phyloP scores from a whole-genome alignment of 2,113 vertebrate genomes.

The Calidris pugnax region DNA sequence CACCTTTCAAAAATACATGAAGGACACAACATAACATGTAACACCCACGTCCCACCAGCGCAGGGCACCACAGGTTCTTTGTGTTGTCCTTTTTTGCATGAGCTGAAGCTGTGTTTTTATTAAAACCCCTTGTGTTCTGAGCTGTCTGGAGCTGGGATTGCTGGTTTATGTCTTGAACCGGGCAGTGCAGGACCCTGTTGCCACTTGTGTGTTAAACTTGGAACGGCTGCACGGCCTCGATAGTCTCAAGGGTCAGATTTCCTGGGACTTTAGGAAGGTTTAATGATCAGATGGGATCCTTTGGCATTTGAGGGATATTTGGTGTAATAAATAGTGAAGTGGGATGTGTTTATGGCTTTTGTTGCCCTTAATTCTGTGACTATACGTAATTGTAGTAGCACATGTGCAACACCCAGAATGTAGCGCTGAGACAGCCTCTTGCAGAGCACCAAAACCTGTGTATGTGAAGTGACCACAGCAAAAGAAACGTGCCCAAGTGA shows the following conservation, averaged over 20 bases:
- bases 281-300: background rate
- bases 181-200: background rate
- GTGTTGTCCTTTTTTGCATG: background rate
- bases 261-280: background rate
- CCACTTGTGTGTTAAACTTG: too few species aligned
- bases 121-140: background rate
- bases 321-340: background rate
- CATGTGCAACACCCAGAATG: background rate
- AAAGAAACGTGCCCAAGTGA: rapidly evolving
- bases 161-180: background rate
- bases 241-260: background rate
- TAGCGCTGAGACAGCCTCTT: background rate
- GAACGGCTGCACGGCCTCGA: background rate
- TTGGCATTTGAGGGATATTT: background rate
- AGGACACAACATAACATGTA: background rate
- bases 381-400: rapidly evolving
- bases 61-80: background rate
- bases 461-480: background rate
- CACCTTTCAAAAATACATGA: background rate
- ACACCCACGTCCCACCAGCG: rapidly evolving
- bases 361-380: background rate
- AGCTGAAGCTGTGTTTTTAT: background rate
- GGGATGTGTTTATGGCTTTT: background rate
- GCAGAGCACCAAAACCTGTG: rapidly evolving
- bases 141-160: background rate